Percentiles rank a stretch among this genome's conserved stretches.
These are phyloP conservation scores for Acheta domesticus DNA, from an alignment of 2,888 invertebrate genomes.

Conservation along the genomic window DNA sequence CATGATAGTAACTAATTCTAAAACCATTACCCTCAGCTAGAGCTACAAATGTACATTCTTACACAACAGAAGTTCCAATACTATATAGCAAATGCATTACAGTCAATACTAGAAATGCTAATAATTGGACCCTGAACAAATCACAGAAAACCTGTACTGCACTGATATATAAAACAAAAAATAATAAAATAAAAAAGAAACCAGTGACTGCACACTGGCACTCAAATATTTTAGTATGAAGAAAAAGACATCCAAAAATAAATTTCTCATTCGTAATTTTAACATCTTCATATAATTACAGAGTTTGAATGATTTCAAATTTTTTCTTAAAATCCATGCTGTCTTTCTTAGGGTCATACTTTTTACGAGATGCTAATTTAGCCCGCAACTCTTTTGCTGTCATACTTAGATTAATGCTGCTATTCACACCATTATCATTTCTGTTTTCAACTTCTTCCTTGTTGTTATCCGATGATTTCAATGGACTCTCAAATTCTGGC, in stretches of 20 bases:
- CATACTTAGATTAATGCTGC: constrained; percentile 73
- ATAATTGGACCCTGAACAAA: constrained; percentile 3
- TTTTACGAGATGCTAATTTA: constrained; percentile 78
- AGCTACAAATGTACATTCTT: neutral
- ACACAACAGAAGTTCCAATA: neutral
- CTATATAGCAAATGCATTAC: neutral
- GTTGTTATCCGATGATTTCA: neutral
- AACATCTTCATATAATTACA: neutral
- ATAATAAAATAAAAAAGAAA: neutral
- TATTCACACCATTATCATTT: constrained; percentile 30
- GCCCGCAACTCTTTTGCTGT: constrained; percentile 90
- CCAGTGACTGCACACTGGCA: neutral
- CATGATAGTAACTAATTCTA: neutral
- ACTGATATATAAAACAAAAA: no score
- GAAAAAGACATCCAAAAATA: neutral
- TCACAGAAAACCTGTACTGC: constrained; percentile 3
- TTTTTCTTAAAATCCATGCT: constrained; percentile 87
- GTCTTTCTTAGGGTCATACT: constrained; percentile 86
- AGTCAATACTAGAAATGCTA: neutral
- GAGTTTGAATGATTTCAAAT: constrained; percentile 86
- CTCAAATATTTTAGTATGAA: neutral
- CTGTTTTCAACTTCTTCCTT: constrained; percentile 4
- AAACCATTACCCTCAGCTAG: neutral
- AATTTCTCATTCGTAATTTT: neutral
- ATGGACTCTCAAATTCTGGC: constrained; percentile 11